phyloP scores from a whole-genome alignment of 37 sponge, comb jelly and placozoan species.

The Theonella swinhoei region DNA sequence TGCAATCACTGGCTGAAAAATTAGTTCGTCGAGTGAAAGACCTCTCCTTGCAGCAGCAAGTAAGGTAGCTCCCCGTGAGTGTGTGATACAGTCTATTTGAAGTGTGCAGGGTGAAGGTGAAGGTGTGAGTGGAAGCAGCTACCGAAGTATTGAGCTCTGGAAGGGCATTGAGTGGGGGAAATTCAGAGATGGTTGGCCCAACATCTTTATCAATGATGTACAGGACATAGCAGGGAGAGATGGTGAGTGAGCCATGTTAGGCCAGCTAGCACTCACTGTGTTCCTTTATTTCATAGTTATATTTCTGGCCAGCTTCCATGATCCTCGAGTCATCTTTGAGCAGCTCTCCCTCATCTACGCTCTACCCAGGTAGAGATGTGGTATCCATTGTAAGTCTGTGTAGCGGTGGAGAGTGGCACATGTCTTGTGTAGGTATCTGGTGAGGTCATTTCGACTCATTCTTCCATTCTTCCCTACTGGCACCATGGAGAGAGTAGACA shows the following conservation, averaged over 20 bases:
- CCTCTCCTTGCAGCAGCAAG: too few relatives aligned
- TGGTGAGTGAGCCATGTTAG: conserved; percentile 42
- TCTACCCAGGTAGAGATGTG: conserved; percentile 75
- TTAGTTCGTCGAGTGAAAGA: conserved; percentile 19
- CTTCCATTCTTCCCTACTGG: conserved; percentile 94
- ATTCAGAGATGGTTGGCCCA: conserved; percentile 91
- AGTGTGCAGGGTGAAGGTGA: too few relatives aligned
- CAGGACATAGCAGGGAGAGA: conserved; percentile 85
- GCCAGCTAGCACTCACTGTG: neutral
- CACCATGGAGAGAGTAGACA: conserved; percentile 94
- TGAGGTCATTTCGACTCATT: conserved; percentile 86
- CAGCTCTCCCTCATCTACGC: conserved; percentile 91
- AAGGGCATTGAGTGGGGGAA: conserved; percentile 62
- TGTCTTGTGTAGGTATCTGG: conserved; percentile 67
- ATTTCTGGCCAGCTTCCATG: conserved; percentile 82
- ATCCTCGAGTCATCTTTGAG: conserved; percentile 84
- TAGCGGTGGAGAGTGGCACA: neutral
- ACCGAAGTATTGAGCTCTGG: conserved; percentile 61
- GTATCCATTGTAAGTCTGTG: neutral
- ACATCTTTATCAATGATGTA: conserved; percentile 88
- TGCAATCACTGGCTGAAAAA: conserved; percentile 56
- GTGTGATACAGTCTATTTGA: too few relatives aligned
- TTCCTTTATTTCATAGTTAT: conserved; percentile 58
- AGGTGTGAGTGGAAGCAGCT: too few relatives aligned
- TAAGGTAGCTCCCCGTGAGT: too few relatives aligned